Conservation (phyloP, 1,140 invertebrate genomes). For the Drosophila fuyamai region DNA sequence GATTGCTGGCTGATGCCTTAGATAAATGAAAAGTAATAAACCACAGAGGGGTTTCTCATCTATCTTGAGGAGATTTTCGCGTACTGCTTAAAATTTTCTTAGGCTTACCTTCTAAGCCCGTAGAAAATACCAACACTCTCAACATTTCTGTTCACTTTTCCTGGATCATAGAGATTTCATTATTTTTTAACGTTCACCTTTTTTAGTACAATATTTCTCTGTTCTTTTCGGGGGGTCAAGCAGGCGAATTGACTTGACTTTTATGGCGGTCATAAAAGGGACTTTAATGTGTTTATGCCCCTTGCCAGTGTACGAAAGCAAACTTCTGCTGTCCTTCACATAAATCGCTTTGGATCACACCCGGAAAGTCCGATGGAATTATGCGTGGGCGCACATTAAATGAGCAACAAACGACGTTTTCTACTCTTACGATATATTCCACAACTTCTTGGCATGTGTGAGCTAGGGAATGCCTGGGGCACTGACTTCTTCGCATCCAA, state of each 20-base stretch:
- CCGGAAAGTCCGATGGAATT: slow-evolving; percentile 54
- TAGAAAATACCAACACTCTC: slow-evolving; percentile 31
- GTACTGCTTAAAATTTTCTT: slow-evolving; percentile 18
- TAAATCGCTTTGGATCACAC: slow-evolving; percentile 62
- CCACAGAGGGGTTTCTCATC: slow-evolving; percentile 18
- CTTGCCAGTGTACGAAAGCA: slow-evolving; percentile 33
- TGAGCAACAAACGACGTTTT: slow-evolving; percentile 51
- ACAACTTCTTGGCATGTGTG: slow-evolving; percentile 12
- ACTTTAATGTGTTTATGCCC: slow-evolving; percentile 75
- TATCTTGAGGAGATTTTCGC: slow-evolving; percentile 28
- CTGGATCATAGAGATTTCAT: slow-evolving; percentile 39
- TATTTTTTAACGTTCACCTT: slow-evolving; percentile 55
- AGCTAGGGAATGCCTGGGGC: slow-evolving; percentile 14
- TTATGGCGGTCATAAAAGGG: slow-evolving; percentile 73
- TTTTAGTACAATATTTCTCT: slow-evolving; percentile 27
- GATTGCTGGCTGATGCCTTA: slow-evolving; percentile 4
- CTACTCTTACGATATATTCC: slow-evolving; percentile 52
- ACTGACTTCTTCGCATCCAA: slow-evolving; percentile 47
- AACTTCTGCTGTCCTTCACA: slow-evolving; percentile 56
- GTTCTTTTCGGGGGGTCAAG: slow-evolving; percentile 42
- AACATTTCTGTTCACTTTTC: slow-evolving; percentile 10
- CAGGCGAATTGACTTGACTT: slow-evolving; percentile 71
- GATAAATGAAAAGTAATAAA: slow-evolving; percentile 2
- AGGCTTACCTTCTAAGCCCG: slow-evolving; percentile 13
- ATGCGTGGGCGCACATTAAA: slow-evolving; percentile 61